Evolutionary conservation across 1,140 invertebrate species (phyloP), one percentile per base, ranked within the genome.

Genomic region (Zeugodacus cucurbitae): DNA sequence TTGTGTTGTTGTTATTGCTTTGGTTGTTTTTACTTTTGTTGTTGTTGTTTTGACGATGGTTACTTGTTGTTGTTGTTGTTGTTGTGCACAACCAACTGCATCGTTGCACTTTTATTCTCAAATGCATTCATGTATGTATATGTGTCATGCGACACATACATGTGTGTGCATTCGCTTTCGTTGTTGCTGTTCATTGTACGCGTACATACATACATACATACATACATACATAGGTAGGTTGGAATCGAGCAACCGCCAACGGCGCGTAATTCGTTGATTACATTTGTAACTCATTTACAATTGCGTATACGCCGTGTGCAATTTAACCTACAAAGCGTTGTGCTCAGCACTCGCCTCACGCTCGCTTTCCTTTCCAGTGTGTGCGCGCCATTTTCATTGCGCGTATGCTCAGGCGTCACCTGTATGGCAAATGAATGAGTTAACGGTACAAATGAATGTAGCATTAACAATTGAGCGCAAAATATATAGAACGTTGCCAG

Each of bases 231-330:
- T 3, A 62, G 22, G 58, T 62, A 62, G 58, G 58, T 62, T n/a
- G 58, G 48, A 22, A 62, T 26, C n/a, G 58, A 26, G 74, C 41
- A 82, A 82, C 41, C 41, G 74, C 74, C 74, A 82, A 29, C 74
- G 74, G 74, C 74, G 74, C 74, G 74, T 82, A 82, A 82, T 48
- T 54, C 74, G 74, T 82, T 82, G 74, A 82, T 82, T 82, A 82
- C 74, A 82, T 82, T 82, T 82, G 74, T 82, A 82, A 82, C 74
- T 82, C 41, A 82, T 82, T 82, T 82, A 48, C 74, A 82, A 48
- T 82, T 82, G 74, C 41, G 74, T 82, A 82, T 48, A 82, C 74
- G 74, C 41, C 74, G 41, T 82, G 74, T 54, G 14, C 41, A 82
- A 82, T 82, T 82, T 82, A 54, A 44, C 74, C 41, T 48, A 82